Base-by-base conservation (phyloP, 2,113 vertebrate species). In the Daubentonia madagascariensis region DNA sequence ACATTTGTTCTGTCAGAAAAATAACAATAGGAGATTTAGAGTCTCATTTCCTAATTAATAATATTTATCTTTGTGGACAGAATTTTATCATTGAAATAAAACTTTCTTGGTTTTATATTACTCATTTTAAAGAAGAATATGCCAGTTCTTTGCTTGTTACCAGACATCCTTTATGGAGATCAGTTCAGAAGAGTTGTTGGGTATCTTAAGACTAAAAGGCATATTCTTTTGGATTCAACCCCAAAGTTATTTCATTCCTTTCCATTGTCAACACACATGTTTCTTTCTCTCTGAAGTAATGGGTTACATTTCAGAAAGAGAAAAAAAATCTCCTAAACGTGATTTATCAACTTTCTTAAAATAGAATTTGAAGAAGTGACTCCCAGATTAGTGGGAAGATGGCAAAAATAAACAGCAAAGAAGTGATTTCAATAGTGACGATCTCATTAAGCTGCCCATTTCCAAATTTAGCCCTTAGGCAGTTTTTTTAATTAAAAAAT, bases 401-500 rank as follows among this genome's bases (percentile, higher is more conserved):
- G 98, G 98, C 50, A 98, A 97, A 98, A 98, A 98, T 97, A 98
- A 98, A 98, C 95, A 98, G 98, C 96, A 98, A 97, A 97, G 96
- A 98, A 98, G 96, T 98, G 98, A 98, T 98, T 98, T 98, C 98
- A 98, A 98, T 98, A 98, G 98, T 76, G 94, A 98, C 97, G 92
- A 98, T 98, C 98, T 94, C 96, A 98, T 98, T 98, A 98, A 98
- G 98, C 96, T 6, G 1, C 73, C 98, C 98, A 96, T 97, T 98
- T 98, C 98, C 97, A 98, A 98, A 97, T 98, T 91, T 98, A 98
- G 98, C 98, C 98, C 72, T 65, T 68, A 98, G 98, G 98, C 98
- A 98, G 94, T 98, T 98, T 98, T 99, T 98, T 98, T 98, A 98
- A 98, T 98, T 98, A 98, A 98, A 98, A 98, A 98, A 98, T 97